Evolutionary conservation across 2,888 invertebrate species (phyloP), one percentile per base, ranked within the genome.

Genomic region (Mimas tiliae): DNA sequence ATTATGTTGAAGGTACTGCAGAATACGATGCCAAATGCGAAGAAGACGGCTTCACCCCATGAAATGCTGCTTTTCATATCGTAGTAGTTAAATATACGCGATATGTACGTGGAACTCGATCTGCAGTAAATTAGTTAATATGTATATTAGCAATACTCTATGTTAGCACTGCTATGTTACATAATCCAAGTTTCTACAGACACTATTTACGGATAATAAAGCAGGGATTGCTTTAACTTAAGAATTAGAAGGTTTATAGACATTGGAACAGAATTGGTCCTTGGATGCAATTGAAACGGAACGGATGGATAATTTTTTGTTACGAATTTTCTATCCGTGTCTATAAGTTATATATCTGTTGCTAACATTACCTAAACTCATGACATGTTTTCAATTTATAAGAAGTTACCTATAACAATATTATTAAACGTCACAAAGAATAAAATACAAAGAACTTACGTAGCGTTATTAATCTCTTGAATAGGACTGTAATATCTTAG

Each of bases 1-100:
- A 96, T 90, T 16, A 96, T 94, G 70, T 95, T 95, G 12, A 95
- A 75, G 11, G 94, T 90, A 69, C 96, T 96, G 76, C 95, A 95
- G 50, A 94, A 86, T 38, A 96, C 94, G 67, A 97, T 95, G 7
- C 95, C 95, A 12, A 94, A 91, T 0, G 96, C 96, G 82, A 95
- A 96, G 69, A 95, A 88, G 74, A 96, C 96, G 0, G 96, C 96
- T 66, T 96, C 94, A 8, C 94, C 84, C 85, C 94, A 92, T 0
- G 93, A 87, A 19, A 95, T 85, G 0, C 83, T 90, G 71, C 94
- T 94, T 11, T 90, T 90, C 53, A 77, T 75, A n/a, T 88, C 83
- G 79, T 96, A 96, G 75, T 95, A 96, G 0, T 93, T 87, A 50
- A 96, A 94, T 50, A 96, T 80, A 45, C 94, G 94, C 47, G 94